A percentile compares a stretch with the other conserved stretches of the same genome.
phyloP scores from a whole-genome alignment of 2,113 vertebrate genomes.

The Fulica atra region DNA sequence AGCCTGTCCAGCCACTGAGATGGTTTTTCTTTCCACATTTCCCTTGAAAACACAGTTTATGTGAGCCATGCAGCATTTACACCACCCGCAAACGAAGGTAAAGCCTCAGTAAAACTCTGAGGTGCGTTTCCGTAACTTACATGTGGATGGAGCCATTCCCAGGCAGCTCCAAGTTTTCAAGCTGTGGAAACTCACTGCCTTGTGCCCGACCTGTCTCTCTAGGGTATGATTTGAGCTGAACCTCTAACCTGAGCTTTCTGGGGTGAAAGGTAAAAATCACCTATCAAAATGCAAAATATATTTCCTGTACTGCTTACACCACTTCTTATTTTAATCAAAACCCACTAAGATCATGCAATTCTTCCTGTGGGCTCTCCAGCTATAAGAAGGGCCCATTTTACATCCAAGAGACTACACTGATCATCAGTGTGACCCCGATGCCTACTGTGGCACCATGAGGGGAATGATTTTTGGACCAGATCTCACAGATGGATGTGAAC shows the following conservation, averaged over 20 bases:
- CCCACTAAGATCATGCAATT: accelerated
- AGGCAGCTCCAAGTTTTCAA: background rate
- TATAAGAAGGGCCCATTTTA: background rate
- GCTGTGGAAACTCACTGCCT: background rate
- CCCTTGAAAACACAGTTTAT: background rate
- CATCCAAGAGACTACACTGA: background rate
- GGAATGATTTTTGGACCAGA: background rate
- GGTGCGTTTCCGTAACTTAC: background rate
- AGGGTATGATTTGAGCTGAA: background rate
- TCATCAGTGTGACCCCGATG: background rate
- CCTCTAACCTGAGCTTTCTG: background rate
- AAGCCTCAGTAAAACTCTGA: background rate
- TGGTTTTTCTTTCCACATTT: background rate
- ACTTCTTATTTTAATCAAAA: background rate
- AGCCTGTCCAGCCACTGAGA: background rate
- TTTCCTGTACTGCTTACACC: background rate
- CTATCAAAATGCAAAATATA: background rate
- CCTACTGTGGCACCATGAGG: accelerated
- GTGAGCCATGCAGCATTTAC: background rate
- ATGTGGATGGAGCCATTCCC: background rate
- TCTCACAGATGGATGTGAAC: background rate
- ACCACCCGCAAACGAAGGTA: background rate
- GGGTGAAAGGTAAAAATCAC: background rate
- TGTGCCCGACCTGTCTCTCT: background rate
- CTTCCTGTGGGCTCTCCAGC: background rate